Conservation (phyloP, 2,797 vertebrate genomes). For the Uromys caudimaculatus region DNA sequence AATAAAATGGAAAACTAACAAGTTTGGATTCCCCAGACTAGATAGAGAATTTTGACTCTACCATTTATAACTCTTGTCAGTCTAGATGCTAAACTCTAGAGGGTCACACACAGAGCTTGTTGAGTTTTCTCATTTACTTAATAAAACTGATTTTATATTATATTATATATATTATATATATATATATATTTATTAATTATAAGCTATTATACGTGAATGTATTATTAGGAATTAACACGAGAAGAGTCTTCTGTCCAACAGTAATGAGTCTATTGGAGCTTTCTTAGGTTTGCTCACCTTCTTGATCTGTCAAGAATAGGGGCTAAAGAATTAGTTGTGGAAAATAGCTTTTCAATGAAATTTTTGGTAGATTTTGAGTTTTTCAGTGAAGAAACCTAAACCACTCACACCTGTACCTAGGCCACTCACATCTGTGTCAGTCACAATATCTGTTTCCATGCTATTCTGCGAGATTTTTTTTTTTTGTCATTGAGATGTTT, state of each 20-base stretch:
- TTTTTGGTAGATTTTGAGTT: background rate
- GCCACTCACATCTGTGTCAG: background rate
- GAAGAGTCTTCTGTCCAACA: background rate
- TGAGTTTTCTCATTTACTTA: background rate
- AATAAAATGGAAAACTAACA: background rate
- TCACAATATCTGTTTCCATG: background rate
- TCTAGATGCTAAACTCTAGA: background rate
- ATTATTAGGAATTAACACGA: background rate
- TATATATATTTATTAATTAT: background rate
- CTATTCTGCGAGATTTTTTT: background rate
- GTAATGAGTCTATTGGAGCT: background rate
- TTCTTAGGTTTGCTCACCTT: background rate
- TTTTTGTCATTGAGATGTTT: background rate
- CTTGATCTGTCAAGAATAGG: constrained; percentile 33
- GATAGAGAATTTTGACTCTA: background rate
- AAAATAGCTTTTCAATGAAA: background rate
- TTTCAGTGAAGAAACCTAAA: background rate
- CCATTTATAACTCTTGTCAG: background rate
- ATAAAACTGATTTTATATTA: background rate
- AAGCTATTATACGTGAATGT: background rate
- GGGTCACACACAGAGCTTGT: background rate
- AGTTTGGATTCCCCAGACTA: background rate
- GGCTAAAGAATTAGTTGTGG: background rate
- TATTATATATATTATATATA: background rate
- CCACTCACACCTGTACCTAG: background rate